Evolutionary conservation across 2,888 invertebrate species (phyloP).

Genomic region (Acanthacorydalis orientalis): DNA sequence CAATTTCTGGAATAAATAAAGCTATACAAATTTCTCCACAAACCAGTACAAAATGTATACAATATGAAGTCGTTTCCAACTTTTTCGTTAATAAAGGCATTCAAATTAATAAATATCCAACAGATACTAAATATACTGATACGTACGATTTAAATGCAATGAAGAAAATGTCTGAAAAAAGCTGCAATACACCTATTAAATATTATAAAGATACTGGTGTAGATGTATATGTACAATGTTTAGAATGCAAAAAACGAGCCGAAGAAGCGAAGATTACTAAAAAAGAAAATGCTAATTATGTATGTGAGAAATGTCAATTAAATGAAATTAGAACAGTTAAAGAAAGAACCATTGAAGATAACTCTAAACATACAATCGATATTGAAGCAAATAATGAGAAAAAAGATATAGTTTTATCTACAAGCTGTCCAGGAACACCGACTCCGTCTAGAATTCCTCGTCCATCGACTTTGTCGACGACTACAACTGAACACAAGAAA

Average conservation of each 20-base stretch:
- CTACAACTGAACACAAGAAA: constrained; percentile 22
- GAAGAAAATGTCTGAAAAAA: not conserved
- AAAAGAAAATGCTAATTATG: not conserved
- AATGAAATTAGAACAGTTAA: no score
- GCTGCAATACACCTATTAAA: not conserved
- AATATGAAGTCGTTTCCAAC: not conserved
- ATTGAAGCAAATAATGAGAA: no score
- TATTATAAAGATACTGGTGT: not conserved
- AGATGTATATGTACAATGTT: not conserved
- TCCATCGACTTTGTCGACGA: constrained; percentile 18
- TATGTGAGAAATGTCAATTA: no score
- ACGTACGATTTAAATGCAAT: not conserved
- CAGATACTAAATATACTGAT: not conserved
- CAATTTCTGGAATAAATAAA: not conserved
- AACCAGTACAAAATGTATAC: not conserved
- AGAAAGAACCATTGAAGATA: no score
- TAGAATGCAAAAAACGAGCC: not conserved
- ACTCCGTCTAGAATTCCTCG: constrained; percentile 22
- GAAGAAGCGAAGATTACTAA: not conserved
- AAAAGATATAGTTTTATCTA: not conserved
- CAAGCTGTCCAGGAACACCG: not conserved
- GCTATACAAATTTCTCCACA: not conserved
- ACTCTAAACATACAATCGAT: no score
- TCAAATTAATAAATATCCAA: not conserved
- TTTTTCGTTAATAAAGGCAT: not conserved